Evolutionary conservation across 2,888 invertebrate species (phyloP), one percentile per base, ranked within the genome.

Genomic region (Mechanitis mazaeus): DNA sequence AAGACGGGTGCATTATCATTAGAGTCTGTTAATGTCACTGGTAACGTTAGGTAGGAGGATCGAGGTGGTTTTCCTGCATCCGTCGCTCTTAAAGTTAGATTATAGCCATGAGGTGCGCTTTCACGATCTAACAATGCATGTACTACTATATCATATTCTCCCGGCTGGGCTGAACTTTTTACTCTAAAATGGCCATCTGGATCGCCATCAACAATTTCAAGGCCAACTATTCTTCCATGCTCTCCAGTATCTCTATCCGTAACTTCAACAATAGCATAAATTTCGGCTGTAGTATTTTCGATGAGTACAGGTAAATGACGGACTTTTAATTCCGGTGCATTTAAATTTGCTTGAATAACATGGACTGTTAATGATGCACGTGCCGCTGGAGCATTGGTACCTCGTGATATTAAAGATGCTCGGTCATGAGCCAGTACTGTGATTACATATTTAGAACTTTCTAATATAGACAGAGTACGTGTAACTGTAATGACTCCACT

Each of bases 1-100:
- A 97, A 97, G 55, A 96, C 94, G 2, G 98, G 97, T 38, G 95
- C 93, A 80, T 96, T 95, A 83, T 96, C 97, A 80, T 95, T 95
- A 60, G 94, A 88, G 78, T 97, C 97, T 12, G 94, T 91, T 59
- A 98, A 91, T 70, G 93, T 92, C 38, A 98, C 96, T 11, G 95
- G 94, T 61, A 98, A 93, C 60, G 94, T 93, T 83, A 96, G 94
- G 81, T 95, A 95, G 65, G 94, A 94, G 74, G 94, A 93, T 70
- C 94, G 92, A 53, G 94, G 93, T 0, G 97, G 97, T 61, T 91
- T 91, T 3, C 98, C 98, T 3, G 92, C 92, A 81, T 98, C 98
- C 38, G 93, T 92, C 0, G 97, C 98, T 64, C 94, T 92, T 55
- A 98, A 84, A 38, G 97, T 96, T 64, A 98, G 86, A 81, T 96